These are phyloP conservation scores for Ethmia dodecea DNA, from an alignment of 2,888 invertebrate genomes.

Conservation along the genomic window DNA sequence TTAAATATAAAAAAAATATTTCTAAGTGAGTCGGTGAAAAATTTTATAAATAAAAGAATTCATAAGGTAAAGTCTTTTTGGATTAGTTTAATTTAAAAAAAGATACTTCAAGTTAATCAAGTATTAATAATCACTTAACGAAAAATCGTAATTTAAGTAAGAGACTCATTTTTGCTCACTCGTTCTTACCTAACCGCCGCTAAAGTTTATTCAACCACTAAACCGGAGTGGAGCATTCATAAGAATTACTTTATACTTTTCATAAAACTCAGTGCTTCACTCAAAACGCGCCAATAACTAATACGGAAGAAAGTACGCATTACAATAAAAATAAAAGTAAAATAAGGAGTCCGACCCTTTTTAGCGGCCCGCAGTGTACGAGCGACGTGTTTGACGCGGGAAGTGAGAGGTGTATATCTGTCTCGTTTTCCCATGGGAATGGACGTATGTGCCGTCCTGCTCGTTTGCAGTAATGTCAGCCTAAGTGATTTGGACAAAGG, in stretches of 20 bases:
- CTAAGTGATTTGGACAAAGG: conserved; percentile 43
- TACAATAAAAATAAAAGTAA: conserved; percentile 64
- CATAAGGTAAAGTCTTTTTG: too few relatives aligned
- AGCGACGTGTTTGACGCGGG: conserved; percentile 29
- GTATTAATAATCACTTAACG: too few relatives aligned
- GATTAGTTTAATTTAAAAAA: too few relatives aligned
- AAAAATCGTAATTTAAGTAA: too few relatives aligned
- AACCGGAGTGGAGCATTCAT: conserved; percentile 22
- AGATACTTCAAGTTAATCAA: too few relatives aligned
- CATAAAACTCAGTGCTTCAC: conserved; percentile 27
- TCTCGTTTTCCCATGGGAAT: conserved; percentile 23
- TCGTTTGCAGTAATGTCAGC: conserved; percentile 22
- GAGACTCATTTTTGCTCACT: too few relatives aligned
- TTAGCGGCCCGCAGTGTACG: conserved; percentile 37
- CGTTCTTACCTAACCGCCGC: too few relatives aligned
- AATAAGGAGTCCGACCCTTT: conserved; percentile 55
- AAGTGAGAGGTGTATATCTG: conserved; percentile 19
- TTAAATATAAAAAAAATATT: too few relatives aligned
- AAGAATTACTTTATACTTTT: conserved; percentile 34
- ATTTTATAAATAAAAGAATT: too few relatives aligned
- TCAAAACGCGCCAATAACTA: conserved; percentile 38
- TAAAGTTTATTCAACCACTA: too few relatives aligned
- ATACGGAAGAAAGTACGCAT: conserved; percentile 41
- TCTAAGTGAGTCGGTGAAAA: too few relatives aligned
- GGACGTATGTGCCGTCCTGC: conserved; percentile 16